Conservation (phyloP, 2,888 invertebrate genomes). For the Achlya flavicornis region DNA sequence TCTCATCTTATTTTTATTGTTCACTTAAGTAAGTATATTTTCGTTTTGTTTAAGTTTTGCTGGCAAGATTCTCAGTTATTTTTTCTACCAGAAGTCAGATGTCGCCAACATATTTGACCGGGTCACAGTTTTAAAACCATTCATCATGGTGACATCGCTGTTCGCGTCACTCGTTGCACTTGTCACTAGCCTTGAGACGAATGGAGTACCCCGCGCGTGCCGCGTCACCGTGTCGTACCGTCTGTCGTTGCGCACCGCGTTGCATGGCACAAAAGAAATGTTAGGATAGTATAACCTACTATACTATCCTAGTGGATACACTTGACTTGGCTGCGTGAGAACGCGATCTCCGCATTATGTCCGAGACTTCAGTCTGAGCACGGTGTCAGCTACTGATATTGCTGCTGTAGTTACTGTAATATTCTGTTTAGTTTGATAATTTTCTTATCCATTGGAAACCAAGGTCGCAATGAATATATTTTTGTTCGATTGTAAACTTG, state of each 20-base stretch:
- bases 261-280: conserved; percentile 3
- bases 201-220: conserved; percentile 22
- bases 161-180: conserved; percentile 34
- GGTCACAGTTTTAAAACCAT: conserved; percentile 18
- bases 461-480: neutral
- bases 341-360: neutral
- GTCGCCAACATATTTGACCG: neutral
- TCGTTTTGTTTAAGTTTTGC: neutral
- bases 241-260: neutral
- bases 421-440: neutral
- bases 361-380: neutral
- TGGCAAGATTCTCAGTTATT: neutral
- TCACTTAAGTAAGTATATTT: neutral
- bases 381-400: conserved; percentile 1
- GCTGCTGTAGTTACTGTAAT: neutral
- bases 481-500: too few species aligned
- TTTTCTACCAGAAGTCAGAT: too few species aligned
- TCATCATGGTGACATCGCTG: conserved; percentile 38
- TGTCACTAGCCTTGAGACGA: conserved; percentile 33
- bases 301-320: too few species aligned
- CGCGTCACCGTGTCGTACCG: conserved; percentile 7
- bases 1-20: conserved; percentile 22
- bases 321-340: too few species aligned
- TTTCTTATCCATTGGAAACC: neutral
- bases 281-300: too few species aligned